phyloP scores from a whole-genome alignment of 2,797 vertebrate genomes.

The Artibeus lituratus region DNA sequence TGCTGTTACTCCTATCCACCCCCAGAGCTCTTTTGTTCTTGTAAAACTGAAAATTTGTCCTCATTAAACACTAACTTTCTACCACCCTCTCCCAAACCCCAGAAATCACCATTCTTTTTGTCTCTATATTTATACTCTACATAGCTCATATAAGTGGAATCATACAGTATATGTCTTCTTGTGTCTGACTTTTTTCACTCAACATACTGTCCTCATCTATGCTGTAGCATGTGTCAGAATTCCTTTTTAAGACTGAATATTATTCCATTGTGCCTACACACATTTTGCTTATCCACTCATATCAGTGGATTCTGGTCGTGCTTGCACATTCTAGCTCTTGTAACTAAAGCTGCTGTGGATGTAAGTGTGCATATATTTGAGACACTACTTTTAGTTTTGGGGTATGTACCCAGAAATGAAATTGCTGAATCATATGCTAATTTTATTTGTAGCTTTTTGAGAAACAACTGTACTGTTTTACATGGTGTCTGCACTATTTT shows the following conservation, averaged over 20 bases:
- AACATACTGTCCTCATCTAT: background rate
- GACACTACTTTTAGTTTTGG: background rate
- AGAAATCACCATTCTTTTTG: background rate
- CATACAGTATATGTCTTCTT: background rate
- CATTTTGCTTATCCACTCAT: background rate
- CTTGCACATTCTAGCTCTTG: background rate
- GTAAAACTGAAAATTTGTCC: background rate
- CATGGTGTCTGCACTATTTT: background rate
- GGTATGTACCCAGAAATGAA: background rate
- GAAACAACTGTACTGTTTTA: background rate
- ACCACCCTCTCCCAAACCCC: background rate
- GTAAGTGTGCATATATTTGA: fast-evolving
- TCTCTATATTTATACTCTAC: background rate
- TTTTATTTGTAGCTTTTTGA: background rate
- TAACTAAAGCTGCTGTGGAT: background rate
- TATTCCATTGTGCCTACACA: background rate
- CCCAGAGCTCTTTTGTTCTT: background rate
- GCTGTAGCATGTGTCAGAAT: background rate
- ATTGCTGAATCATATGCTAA: background rate
- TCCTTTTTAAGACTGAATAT: background rate
- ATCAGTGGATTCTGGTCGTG: background rate
- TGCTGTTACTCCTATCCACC: background rate
- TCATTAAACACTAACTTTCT: background rate
- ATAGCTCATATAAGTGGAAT: background rate
- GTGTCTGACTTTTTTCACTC: background rate